Percentiles rank a stretch among this genome's conserved stretches.
Conservation (phyloP, 2,888 invertebrate species). For the Trichacis sp. region DNA sequence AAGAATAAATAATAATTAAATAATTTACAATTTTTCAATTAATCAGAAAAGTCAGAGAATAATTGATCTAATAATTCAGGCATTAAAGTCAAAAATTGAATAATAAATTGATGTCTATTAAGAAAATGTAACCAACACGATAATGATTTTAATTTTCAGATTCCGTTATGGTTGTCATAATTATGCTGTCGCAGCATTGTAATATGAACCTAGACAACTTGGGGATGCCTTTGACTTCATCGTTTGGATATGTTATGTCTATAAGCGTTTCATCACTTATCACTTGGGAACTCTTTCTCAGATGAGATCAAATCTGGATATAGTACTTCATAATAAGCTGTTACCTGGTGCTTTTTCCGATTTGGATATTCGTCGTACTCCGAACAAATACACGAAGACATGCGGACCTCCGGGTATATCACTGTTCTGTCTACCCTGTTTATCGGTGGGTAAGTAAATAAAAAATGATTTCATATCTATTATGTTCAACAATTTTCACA, state of each 20-base stretch:
- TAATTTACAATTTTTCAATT: too few species aligned
- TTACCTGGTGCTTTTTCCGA: constrained; percentile 82
- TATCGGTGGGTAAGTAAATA: constrained; percentile 93
- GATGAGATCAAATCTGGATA: constrained; percentile 81
- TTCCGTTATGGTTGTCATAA: constrained; percentile 90
- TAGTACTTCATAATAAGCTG: constrained; percentile 79
- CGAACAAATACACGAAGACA: constrained; percentile 88
- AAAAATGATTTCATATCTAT: too few species aligned
- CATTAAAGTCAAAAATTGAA: too few species aligned
- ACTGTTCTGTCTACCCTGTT: constrained; percentile 94
- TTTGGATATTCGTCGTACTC: constrained; percentile 88
- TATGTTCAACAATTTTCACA: too few species aligned
- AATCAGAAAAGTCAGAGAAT: too few species aligned
- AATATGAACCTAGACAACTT: constrained; percentile 96
- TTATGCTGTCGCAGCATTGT: constrained; percentile 84
- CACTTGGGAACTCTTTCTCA: constrained; percentile 80
- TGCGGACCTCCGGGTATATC: constrained; percentile 92
- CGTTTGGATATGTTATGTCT: constrained; percentile 94
- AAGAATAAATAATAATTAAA: too few species aligned
- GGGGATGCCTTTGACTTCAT: constrained; percentile 95
- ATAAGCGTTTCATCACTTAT: constrained; percentile 87
- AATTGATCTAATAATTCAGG: too few species aligned
- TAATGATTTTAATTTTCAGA: too few species aligned
- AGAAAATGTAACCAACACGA: too few species aligned
- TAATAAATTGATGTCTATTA: too few species aligned